Evolutionary conservation across 2,797 vertebrate species (phyloP).

Genomic region (Sus cebifrons): DNA sequence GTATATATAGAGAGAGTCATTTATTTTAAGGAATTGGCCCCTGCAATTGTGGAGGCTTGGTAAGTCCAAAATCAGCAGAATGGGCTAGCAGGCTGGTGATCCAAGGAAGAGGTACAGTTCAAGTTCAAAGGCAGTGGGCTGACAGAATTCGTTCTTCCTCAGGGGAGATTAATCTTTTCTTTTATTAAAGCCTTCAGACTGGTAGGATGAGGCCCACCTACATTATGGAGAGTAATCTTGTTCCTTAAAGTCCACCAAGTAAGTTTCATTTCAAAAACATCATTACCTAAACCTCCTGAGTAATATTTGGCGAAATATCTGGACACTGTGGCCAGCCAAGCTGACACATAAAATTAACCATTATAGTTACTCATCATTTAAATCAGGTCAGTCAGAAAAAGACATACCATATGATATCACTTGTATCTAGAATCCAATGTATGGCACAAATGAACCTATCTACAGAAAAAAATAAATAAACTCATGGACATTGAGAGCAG

Average conservation of each 20-base stretch:
- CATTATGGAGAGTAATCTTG: neutral
- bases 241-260: neutral
- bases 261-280: neutral
- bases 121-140: neutral
- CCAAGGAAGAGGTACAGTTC: neutral
- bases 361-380: neutral
- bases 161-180: neutral
- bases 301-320: neutral
- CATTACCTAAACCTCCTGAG: neutral
- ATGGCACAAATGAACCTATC: no score
- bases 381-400: neutral
- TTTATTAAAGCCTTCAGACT: neutral
- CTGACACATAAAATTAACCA: neutral
- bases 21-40: neutral
- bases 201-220: neutral
- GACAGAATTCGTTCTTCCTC: neutral
- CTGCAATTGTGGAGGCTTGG: neutral
- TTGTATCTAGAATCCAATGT: no score
- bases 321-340: neutral
- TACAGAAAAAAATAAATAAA: no score
- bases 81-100: neutral
- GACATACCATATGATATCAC: no score
- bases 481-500: no score
- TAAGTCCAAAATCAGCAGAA: neutral
- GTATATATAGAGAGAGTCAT: neutral